Evolutionary conservation across 2,888 invertebrate genomes (phyloP), one percentile per base, ranked within the genome.

Genomic region (Chesias legatella): DNA sequence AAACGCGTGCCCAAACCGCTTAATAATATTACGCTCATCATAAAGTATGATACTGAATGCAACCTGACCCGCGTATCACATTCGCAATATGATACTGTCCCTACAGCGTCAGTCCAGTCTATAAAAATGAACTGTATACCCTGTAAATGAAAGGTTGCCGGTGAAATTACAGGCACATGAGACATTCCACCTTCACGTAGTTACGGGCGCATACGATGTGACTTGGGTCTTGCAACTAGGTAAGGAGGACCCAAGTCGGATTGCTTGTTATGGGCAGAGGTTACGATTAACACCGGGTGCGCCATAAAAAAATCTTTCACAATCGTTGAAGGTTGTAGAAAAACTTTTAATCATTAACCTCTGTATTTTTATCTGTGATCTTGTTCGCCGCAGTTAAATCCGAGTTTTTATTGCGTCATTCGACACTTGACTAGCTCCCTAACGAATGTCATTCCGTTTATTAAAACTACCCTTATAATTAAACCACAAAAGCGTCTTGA

Each of bases 381-480:
- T 38, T 35, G 22, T 29, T 42, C 29, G 13, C 34, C 22, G 35
- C 34, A 38, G 24, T 32, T 38, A 38, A 33, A 30, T 31, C 22
- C 21, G 21, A 33, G 24, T 35, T 31, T 36, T 46, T 42, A 42
- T 46, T 42, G 32, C 38, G 46, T 39, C 40, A 49, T 43, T 25
- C 31, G 39, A 49, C 21, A 42, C 42, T 26, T 43, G 44, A 27
- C 44, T 47, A 49, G 47, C 43, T 23, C 10, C 33, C 9, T 27
- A 23, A 22, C 8, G n/a, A 11, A 17, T 17, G 13, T 7, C n/a
- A 11, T 6, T 17, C n/a, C 10, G 7, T 10, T 30, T 38, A 13
- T 26, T 31, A 13, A 8, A 49, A n/a, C n/a, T n/a, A 59, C 60
- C 64, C 56, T 53, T 56, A 41, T 56, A 63, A 63, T 62, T 55